Base-by-base conservation (phyloP, 2,888 invertebrate species). In the Nesidiocoris tenuis region DNA sequence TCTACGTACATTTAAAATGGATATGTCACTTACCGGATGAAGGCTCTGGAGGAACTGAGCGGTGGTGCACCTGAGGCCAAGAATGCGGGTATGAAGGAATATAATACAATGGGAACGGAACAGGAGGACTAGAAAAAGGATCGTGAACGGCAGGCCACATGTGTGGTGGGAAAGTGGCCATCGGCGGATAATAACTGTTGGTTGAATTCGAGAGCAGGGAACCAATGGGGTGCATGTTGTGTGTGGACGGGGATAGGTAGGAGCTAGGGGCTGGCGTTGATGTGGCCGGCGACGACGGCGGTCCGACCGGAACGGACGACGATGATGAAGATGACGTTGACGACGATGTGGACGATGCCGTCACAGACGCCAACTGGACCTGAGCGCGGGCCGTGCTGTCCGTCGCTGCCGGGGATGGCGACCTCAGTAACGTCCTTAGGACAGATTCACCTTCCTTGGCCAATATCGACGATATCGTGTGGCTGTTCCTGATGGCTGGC, bases 391-490 rank as follows among this genome's bases (percentile, higher is more conserved):
- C 12, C 5, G 39, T 18, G 17, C 2, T 19, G n/a, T 18, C 19
- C 21, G 19, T 39, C 5, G 39, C 3, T 12, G 39, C 80, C 21
- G 84, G 82, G 81, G 83, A 82, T 82, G 82, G 85, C 21, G 84
- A 87, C 80, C 85, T 85, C 82, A 82, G 84, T 79, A 80, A 85
- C 81, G 80, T 82, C 55, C 82, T 80, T 74, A 82, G 79, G 77
- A 82, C 82, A 18, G 82, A 82, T 66, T 82, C 82, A 57, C 80
- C 80, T 55, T 81, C 87, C 79, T 90, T 89, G 77, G 91, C 90
- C 81, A 94, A 86, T 83, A 94, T 86, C 79, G 93, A 93, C 82
- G 92, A 92, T 83, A 94, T 94, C 86, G 93, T 93, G 85, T 93
- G 93, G 83, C 91, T 92, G 84, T 91, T 90, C 23, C 77, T 54